Evolutionary conservation across 2,888 invertebrate species (phyloP).

Genomic region (Agrochola litura): DNA sequence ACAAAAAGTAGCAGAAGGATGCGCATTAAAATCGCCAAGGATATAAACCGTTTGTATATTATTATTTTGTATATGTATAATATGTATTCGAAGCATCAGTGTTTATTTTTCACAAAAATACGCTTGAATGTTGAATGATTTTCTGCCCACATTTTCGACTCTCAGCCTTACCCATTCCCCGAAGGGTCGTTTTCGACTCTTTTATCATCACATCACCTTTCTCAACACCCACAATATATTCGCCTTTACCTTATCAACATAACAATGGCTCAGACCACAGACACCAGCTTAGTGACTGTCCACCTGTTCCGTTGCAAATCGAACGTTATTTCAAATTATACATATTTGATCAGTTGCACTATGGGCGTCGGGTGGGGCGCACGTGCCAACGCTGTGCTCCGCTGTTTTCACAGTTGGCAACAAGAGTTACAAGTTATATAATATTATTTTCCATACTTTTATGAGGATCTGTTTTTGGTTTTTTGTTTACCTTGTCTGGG

Average conservation of each 20-base stretch:
- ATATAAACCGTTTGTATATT: too few species aligned
- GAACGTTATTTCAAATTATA: conserved; percentile 61
- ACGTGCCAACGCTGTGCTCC: conserved; percentile 40
- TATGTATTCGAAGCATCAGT: not conserved
- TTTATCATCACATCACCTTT: conserved; percentile 3
- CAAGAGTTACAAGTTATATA: conserved; percentile 36
- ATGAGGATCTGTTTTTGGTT: conserved; percentile 41
- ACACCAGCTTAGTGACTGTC: conserved; percentile 48
- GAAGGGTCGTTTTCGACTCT: not conserved
- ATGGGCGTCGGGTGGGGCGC: conserved; percentile 27
- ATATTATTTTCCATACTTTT: conserved; percentile 34
- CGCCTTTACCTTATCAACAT: conserved; percentile 22
- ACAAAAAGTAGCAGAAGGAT: too few species aligned
- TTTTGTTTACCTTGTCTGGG: conserved; percentile 49
- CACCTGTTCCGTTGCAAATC: conserved; percentile 63
- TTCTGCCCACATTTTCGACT: not conserved
- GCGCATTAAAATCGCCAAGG: too few species aligned
- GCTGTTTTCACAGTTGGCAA: conserved; percentile 58
- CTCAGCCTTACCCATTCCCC: not conserved
- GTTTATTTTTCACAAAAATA: not conserved
- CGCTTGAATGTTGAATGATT: not conserved
- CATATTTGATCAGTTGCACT: conserved; percentile 62
- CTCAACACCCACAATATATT: conserved; percentile 1
- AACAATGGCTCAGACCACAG: conserved; percentile 59
- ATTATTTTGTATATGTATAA: too few species aligned